Percentiles rank a stretch among this genome's conserved stretches.
phyloP scores from a whole-genome alignment of 2,113 vertebrate species.

The Varanus salvator region DNA sequence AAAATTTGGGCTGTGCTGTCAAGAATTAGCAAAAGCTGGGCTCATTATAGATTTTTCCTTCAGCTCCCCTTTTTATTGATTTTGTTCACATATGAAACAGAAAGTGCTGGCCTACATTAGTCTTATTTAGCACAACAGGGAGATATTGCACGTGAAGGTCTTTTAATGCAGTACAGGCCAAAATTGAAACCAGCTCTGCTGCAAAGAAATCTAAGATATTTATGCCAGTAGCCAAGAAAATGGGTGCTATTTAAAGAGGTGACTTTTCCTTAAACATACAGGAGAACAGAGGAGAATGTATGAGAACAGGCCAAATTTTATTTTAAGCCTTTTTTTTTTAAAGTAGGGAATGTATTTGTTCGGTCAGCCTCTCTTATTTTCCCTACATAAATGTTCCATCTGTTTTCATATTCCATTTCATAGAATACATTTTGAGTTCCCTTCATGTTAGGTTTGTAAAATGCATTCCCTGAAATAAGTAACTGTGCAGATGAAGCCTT shows the following conservation, averaged over 20 bases:
- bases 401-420: background rate
- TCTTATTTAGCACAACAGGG: background rate
- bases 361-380: background rate
- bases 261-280: background rate
- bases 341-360: background rate
- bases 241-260: background rate
- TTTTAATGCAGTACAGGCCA: background rate
- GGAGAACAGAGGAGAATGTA: background rate
- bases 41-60: conserved; percentile 26
- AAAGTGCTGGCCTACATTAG: background rate
- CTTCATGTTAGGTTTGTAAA: background rate
- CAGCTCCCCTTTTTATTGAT: conserved; percentile 24
- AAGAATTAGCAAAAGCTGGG: conserved; percentile 14
- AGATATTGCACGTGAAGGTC: background rate
- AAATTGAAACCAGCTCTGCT: conserved; percentile 3
- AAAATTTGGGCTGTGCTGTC: conserved; percentile 32
- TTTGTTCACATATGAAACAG: conserved; percentile 24
- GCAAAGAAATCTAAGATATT: background rate
- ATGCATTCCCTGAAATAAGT: conserved; percentile 12
- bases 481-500: background rate
- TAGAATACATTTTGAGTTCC: background rate
- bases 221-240: background rate
- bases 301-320: background rate
- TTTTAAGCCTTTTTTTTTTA: background rate
- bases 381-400: too few relatives aligned